Evolutionary conservation across 1,140 invertebrate genomes (phyloP).

Genomic region (Drosophila obscura): DNA sequence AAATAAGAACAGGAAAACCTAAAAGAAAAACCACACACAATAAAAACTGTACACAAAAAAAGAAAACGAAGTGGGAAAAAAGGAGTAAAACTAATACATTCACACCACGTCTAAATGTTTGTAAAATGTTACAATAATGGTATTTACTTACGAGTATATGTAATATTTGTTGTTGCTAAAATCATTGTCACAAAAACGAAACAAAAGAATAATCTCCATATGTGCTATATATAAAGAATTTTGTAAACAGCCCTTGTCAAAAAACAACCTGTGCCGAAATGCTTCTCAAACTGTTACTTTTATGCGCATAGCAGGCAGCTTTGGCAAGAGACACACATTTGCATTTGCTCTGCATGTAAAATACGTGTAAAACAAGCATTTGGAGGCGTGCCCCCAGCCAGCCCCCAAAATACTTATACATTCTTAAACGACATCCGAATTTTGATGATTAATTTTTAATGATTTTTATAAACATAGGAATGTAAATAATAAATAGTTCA

Average conservation of each 20-base stretch:
- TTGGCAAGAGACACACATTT: conserved; percentile 16
- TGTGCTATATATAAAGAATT: conserved; percentile 58
- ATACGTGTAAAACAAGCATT: conserved; percentile 25
- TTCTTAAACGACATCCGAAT: too few species aligned
- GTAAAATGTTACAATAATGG: conserved; percentile 58
- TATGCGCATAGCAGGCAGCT: conserved; percentile 4
- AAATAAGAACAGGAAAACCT: conserved; percentile 21
- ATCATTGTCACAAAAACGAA: conserved; percentile 22
- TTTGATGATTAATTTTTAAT: too few species aligned
- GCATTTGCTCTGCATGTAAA: conserved; percentile 39
- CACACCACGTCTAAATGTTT: conserved; percentile 58
- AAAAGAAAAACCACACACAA: conserved; percentile 28
- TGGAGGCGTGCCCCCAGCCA: conserved; percentile 1
- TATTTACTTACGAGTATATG: conserved; percentile 53
- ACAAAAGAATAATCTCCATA: conserved; percentile 63
- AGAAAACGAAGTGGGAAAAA: conserved; percentile 12
- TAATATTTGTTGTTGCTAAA: conserved; percentile 65
- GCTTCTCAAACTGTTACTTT: conserved; percentile 63
- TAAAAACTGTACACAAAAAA: conserved; percentile 51
- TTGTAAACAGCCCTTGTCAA: conserved; percentile 50
- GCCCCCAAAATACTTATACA: neutral
- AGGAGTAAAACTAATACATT: conserved; percentile 31
- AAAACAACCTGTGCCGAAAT: conserved; percentile 35
- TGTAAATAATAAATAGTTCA: too few species aligned
- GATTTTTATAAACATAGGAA: too few species aligned